These are phyloP conservation scores for Cantharis flavilabris DNA, from an alignment of 2,888 invertebrate species.

Conservation along the genomic window DNA sequence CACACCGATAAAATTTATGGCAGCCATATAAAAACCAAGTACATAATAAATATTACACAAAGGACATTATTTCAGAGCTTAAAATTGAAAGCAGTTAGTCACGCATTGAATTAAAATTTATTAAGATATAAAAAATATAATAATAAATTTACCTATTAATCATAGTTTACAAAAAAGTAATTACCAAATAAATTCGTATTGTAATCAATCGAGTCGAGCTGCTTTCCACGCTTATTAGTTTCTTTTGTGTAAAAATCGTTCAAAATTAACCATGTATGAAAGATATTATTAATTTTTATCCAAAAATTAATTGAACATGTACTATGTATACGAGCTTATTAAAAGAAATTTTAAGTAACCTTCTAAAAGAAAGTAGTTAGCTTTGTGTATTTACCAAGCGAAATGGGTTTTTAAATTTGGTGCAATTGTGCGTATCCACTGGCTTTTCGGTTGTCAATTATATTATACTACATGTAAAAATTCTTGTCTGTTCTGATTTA, in stretches of 20 bases:
- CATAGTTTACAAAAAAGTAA: neutral
- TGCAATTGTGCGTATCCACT: slow-evolving; percentile 28
- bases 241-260: neutral
- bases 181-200: neutral
- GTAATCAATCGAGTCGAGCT: neutral
- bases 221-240: neutral
- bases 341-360: slow-evolving; percentile 11
- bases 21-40: neutral
- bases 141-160: neutral
- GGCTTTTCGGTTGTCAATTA: slow-evolving; percentile 14
- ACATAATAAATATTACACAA: neutral
- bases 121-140: neutral
- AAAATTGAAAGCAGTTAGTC: neutral
- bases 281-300: neutral
- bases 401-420: neutral
- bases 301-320: neutral
- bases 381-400: neutral
- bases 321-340: neutral
- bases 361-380: slow-evolving; percentile 19
- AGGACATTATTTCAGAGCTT: neutral
- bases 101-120: neutral
- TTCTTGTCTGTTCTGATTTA: slow-evolving; percentile 7
- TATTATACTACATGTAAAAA: slow-evolving; percentile 1
- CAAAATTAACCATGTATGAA: neutral
- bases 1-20: too few relatives aligned